Percentiles rank a stretch among this genome's conserved stretches.
These are phyloP conservation scores for Tonatia bakeri DNA, from an alignment of 2,113 vertebrate genomes.

Conservation along the genomic window DNA sequence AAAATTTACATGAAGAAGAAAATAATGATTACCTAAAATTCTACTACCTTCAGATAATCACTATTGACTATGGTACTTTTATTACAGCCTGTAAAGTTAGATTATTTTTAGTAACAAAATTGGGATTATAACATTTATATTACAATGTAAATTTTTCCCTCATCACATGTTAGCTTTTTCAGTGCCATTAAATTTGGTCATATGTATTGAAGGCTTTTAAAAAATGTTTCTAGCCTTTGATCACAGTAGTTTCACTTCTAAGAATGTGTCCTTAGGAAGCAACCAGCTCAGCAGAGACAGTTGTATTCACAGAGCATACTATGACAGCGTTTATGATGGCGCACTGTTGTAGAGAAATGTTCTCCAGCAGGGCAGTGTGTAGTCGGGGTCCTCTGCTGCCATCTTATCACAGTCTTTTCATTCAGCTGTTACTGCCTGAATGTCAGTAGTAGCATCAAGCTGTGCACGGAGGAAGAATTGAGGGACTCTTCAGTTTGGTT, in stretches of 20 bases:
- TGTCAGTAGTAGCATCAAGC: not conserved
- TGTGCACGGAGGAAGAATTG: not conserved
- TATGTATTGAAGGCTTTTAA: not conserved
- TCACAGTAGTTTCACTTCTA: not conserved
- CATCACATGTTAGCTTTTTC: not conserved
- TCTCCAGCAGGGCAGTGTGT: not conserved
- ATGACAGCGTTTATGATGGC: rapidly evolving
- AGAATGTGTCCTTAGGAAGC: not conserved
- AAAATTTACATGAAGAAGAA: not conserved
- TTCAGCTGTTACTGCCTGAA: not conserved
- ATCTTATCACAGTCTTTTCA: not conserved
- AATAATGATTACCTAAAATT: not conserved
- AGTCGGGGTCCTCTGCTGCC: not conserved
- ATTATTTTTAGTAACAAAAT: not conserved
- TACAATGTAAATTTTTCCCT: not conserved
- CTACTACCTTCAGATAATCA: not conserved
- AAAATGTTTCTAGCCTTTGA: not conserved
- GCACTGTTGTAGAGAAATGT: too few species aligned
- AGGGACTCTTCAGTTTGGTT: not conserved
- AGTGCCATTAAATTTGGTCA: not conserved
- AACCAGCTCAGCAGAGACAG: not conserved
- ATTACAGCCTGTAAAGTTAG: not conserved
- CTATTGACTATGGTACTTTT: not conserved
- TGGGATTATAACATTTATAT: not conserved
- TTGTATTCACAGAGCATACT: not conserved